Evolutionary conservation across 2,888 invertebrate genomes (phyloP).

Genomic region (Chydorus sphaericus): DNA sequence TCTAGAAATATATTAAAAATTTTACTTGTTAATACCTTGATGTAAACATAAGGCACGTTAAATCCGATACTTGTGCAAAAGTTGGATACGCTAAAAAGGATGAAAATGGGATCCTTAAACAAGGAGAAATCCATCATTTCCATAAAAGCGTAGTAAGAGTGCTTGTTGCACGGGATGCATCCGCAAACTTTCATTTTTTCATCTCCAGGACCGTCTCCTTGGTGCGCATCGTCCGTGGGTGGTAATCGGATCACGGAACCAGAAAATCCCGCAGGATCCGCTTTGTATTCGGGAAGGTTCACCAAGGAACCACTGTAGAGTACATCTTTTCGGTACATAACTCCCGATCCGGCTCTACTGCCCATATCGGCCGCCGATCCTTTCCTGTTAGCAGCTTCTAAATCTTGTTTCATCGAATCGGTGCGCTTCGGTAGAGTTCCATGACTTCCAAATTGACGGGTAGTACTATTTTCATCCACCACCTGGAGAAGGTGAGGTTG

Average conservation of each 20-base stretch:
- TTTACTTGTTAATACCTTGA: conserved; percentile 38
- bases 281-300: conserved; percentile 33
- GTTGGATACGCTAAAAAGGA: conserved; percentile 82
- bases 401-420: background rate
- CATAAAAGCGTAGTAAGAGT: conserved; percentile 51
- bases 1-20: conserved; percentile 5
- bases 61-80: conserved; percentile 90
- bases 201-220: conserved; percentile 15
- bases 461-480: conserved; percentile 16
- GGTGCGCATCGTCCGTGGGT: conserved; percentile 15
- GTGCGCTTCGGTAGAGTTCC: conserved; percentile 6
- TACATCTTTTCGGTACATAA: conserved; percentile 73
- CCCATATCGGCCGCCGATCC: background rate
- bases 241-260: conserved; percentile 27
- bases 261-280: conserved; percentile 27
- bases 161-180: conserved; percentile 45
- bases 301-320: conserved; percentile 68
- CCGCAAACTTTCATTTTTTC: conserved; percentile 23
- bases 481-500: conserved; percentile 21
- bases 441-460: conserved; percentile 14
- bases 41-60: conserved; percentile 81
- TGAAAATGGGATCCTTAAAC: conserved; percentile 68
- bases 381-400: conserved; percentile 3
- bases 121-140: conserved; percentile 77
- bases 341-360: conserved; percentile 35